A percentile compares a stretch with the other conserved stretches of the same genome.
Evolutionary conservation across 1,140 invertebrate species (phyloP).

Genomic region (Drosophila subpulchrella): DNA sequence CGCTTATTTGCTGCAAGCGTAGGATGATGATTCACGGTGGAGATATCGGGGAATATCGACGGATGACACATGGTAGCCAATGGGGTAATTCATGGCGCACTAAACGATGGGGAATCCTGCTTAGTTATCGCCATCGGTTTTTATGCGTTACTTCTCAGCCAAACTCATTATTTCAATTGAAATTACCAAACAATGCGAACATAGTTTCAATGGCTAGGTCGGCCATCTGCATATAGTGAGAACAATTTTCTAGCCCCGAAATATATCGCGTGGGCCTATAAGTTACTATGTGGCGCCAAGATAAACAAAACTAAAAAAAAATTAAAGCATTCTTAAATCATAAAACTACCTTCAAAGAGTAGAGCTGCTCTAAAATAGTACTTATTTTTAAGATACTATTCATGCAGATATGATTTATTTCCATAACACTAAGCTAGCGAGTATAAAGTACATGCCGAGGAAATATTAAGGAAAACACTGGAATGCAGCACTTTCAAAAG

Average conservation of each 20-base stretch:
- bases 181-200: neutral
- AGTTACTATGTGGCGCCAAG: neutral
- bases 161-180: neutral
- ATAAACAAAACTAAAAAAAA: neutral
- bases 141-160: neutral
- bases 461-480: neutral
- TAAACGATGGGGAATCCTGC: neutral
- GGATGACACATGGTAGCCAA: neutral
- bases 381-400: neutral
- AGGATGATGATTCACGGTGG: neutral
- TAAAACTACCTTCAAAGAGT: neutral
- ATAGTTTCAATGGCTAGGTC: neutral
- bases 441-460: neutral
- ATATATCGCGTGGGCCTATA: neutral
- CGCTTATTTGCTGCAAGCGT: conserved; percentile 19
- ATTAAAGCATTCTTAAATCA: neutral
- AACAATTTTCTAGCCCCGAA: neutral
- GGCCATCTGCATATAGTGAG: neutral
- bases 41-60: neutral
- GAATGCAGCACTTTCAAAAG: conserved; percentile 4
- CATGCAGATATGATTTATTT: neutral
- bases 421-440: conserved; percentile 8
- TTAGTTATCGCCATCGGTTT: neutral
- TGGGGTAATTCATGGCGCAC: neutral
- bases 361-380: neutral